Conservation (phyloP, 2,888 invertebrate genomes). For the Alentia gelatinosa region DNA sequence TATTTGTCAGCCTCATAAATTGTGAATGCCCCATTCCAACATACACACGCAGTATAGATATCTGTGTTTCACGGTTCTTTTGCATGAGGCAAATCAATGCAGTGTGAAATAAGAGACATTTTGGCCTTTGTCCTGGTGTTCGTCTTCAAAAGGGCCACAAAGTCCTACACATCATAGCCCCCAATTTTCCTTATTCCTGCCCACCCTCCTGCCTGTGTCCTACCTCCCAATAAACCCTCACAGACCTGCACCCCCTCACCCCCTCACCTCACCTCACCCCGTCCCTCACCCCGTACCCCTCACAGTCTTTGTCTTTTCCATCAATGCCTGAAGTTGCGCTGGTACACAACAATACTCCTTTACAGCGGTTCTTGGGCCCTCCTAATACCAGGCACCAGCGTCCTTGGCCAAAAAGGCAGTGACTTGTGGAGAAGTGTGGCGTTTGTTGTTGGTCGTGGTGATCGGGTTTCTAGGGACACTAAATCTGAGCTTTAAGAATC, state of each 20-base stretch:
- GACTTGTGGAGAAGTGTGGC: not conserved
- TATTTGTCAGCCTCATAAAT: no score
- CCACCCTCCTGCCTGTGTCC: not conserved
- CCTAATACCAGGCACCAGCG: not conserved
- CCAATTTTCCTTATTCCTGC: not conserved
- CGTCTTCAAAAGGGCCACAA: no score
- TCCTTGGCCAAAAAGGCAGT: not conserved
- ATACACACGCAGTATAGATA: no score
- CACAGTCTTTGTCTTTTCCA: conserved; percentile 29
- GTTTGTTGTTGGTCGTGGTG: not conserved
- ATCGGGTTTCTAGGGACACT: no score
- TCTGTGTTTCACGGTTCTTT: no score
- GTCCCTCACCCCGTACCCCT: not conserved
- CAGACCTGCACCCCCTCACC: not conserved
- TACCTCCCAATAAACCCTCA: conserved; percentile 6
- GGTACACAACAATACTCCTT: not conserved
- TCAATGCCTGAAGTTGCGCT: not conserved
- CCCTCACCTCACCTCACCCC: conserved; percentile 18
- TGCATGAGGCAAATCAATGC: no score
- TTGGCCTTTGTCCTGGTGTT: no score
- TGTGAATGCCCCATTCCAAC: no score
- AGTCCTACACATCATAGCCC: no score
- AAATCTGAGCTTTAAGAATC: no score
- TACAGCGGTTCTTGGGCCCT: not conserved
- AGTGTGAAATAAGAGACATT: no score